A percentile compares a stretch with the other conserved stretches of the same genome.
These are phyloP conservation scores for Rhyacophila evoluta DNA, from an alignment of 2,888 invertebrate species.

Conservation along the genomic window DNA sequence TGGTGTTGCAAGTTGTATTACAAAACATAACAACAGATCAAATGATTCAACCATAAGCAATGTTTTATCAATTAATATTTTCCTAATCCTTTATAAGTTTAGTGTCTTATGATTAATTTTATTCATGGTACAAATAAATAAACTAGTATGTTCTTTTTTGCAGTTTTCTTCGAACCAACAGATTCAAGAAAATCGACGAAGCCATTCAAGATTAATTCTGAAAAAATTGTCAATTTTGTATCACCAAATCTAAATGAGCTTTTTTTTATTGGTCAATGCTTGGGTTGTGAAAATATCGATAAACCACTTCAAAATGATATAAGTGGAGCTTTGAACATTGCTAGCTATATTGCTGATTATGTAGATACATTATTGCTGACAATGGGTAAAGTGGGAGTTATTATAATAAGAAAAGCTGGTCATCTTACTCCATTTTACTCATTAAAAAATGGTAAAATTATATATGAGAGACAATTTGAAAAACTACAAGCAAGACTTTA, in stretches of 20 bases:
- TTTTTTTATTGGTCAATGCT: slow-evolving; percentile 72
- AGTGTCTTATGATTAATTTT: too few species aligned
- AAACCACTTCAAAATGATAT: slow-evolving; percentile 59
- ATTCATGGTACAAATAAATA: too few species aligned
- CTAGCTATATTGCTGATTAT: slow-evolving; percentile 60
- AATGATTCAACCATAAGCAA: too few species aligned
- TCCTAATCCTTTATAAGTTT: too few species aligned
- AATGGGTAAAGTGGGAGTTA: slow-evolving; percentile 72
- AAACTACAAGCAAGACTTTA: slow-evolving; percentile 61
- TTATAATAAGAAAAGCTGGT: slow-evolving; percentile 63
- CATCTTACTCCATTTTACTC: slow-evolving; percentile 57
- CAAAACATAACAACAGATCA: neutral
- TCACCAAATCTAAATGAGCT: slow-evolving; percentile 88
- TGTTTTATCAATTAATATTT: too few species aligned
- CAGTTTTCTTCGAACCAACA: slow-evolving; percentile 93
- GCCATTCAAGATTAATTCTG: slow-evolving; percentile 70
- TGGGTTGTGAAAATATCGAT: slow-evolving; percentile 60
- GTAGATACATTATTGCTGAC: slow-evolving; percentile 75
- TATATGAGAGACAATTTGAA: slow-evolving; percentile 17
- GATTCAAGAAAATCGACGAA: slow-evolving; percentile 82
- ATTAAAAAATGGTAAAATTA: slow-evolving; percentile 38
- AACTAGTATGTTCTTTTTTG: slow-evolving; percentile 60
- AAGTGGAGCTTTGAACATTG: slow-evolving; percentile 44
- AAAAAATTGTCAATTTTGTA: slow-evolving; percentile 70
- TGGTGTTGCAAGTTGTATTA: neutral